Percentiles rank a stretch among this genome's conserved stretches.
These are phyloP conservation scores for Brenthis daphne DNA, from an alignment of 2,888 invertebrate species.

Conservation along the genomic window DNA sequence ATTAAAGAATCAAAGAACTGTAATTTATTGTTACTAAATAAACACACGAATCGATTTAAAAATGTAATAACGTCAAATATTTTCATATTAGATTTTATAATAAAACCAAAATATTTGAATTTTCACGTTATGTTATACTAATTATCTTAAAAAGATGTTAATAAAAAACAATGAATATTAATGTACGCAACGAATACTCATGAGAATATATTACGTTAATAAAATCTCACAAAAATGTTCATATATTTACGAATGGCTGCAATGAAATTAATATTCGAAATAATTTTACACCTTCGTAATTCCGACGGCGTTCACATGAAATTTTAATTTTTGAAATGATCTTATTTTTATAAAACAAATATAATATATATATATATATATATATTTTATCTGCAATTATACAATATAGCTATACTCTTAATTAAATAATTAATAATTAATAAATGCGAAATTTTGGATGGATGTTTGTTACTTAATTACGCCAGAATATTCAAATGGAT, in stretches of 20 bases:
- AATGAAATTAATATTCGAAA: slow-evolving; percentile 33
- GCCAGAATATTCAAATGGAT: too few species aligned
- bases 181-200: slow-evolving; percentile 9
- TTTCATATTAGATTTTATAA: neutral
- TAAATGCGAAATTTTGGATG: too few species aligned
- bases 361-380: neutral
- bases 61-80: too few species aligned
- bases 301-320: neutral
- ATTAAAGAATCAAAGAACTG: too few species aligned
- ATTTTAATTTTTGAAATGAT: slow-evolving; percentile 5
- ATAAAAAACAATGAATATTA: neutral
- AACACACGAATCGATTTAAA: too few species aligned
- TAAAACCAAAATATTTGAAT: neutral
- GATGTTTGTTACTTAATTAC: too few species aligned
- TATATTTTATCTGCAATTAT: too few species aligned
- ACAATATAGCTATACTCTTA: too few species aligned
- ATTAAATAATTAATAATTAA: too few species aligned
- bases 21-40: too few species aligned
- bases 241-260: slow-evolving; percentile 13
- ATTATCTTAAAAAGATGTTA: neutral
- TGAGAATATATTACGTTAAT: slow-evolving; percentile 18
- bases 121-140: neutral
- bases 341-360: neutral
- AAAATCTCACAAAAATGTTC: slow-evolving; percentile 15
- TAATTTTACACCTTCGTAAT: slow-evolving; percentile 20